Evolutionary conservation across 2,797 vertebrate species (phyloP).

Genomic region (Tapera naevia): DNA sequence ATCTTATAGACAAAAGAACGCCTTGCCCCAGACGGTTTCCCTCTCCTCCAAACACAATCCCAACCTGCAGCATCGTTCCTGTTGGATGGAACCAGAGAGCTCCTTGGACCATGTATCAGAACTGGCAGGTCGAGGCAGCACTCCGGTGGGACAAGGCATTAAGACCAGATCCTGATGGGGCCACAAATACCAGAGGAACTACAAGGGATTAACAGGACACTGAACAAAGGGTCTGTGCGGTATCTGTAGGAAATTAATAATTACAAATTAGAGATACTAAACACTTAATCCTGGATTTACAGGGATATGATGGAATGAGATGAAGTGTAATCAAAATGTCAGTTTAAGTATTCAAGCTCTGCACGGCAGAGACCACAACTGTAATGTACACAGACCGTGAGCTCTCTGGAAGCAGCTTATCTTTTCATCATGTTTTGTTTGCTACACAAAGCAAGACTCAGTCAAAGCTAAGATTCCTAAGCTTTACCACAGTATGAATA

Average conservation of each 20-base stretch:
- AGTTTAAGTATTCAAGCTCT: neutral
- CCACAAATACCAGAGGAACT: neutral
- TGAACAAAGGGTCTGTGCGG: neutral
- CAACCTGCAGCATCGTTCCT: neutral
- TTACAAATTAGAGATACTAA: conserved; percentile 28
- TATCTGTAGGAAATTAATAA: conserved; percentile 31
- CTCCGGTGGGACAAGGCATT: neutral
- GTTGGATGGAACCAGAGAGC: neutral
- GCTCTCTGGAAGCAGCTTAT: conserved; percentile 9
- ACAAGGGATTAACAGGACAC: neutral
- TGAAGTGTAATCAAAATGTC: conserved; percentile 21
- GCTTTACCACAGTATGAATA: neutral
- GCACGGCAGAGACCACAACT: neutral
- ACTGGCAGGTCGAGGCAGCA: neutral
- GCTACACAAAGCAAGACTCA: neutral
- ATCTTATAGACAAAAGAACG: neutral
- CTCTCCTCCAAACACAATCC: neutral
- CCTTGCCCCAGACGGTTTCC: too few species aligned
- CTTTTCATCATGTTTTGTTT: neutral
- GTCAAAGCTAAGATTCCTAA: neutral
- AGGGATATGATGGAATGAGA: neutral
- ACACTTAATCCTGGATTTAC: conserved; percentile 30
- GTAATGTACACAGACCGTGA: neutral
- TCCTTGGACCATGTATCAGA: neutral
- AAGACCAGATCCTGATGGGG: neutral